A percentile compares a stretch with the other conserved stretches of the same genome.
phyloP scores from a whole-genome alignment of 2,888 invertebrate genomes.

The Eucera pruinosa region DNA sequence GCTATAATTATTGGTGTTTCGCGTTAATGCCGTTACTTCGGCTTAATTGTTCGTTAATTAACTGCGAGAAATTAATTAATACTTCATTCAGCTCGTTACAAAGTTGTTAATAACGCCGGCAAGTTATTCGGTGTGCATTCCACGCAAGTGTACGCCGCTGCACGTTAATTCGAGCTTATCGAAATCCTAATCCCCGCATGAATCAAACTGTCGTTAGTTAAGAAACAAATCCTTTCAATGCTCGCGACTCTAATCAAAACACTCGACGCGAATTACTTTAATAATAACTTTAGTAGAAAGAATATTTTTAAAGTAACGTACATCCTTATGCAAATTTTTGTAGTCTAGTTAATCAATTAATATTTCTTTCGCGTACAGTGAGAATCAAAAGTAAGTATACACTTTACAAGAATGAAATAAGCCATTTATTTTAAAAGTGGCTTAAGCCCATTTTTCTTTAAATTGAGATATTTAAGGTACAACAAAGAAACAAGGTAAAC shows the following conservation, averaged over 20 bases:
- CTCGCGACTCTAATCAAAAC: background rate
- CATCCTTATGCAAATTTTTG: too few species aligned
- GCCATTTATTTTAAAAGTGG: too few species aligned
- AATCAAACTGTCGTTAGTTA: background rate
- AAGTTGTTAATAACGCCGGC: conserved; percentile 38
- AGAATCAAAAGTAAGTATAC: too few species aligned
- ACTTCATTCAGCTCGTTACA: conserved; percentile 45
- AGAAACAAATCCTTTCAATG: background rate
- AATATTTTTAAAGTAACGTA: too few species aligned
- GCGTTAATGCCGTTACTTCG: conserved; percentile 20
- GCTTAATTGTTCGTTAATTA: conserved; percentile 43
- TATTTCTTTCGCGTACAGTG: too few species aligned
- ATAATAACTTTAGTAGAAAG: too few species aligned
- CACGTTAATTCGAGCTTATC: conserved; percentile 18
- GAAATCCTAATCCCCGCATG: conserved; percentile 2
- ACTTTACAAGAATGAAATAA: too few species aligned
- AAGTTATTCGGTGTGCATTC: conserved; percentile 31
- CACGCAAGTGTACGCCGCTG: background rate
- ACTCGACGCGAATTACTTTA: background rate
- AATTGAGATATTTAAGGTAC: too few species aligned
- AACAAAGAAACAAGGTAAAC: too few species aligned
- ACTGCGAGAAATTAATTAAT: conserved; percentile 43
- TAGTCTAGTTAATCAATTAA: too few species aligned
- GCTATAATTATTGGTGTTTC: conserved; percentile 32
- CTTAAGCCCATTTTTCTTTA: too few species aligned